A percentile compares a stretch with the other conserved stretches of the same genome.
phyloP scores from a whole-genome alignment of 2,888 invertebrate species.

The Eupithecia abbreviata region DNA sequence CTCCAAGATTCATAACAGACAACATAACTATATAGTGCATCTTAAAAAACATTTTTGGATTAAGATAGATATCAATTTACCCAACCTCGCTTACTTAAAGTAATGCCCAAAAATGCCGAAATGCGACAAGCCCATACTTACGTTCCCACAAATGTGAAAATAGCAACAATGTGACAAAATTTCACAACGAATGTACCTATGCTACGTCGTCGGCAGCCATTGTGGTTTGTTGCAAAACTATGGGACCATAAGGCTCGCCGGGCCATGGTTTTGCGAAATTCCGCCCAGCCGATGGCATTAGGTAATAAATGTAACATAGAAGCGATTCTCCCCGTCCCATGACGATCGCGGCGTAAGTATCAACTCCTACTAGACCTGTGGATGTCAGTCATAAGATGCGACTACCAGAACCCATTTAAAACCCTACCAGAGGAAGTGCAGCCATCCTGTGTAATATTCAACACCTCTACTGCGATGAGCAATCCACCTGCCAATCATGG shows the following conservation, averaged over 20 bases:
- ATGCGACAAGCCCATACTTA: slow-evolving; percentile 13
- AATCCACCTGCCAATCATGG: background rate
- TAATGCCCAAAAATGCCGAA: slow-evolving; percentile 24
- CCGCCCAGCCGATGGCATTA: slow-evolving; percentile 20
- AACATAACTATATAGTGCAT: background rate
- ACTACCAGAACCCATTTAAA: background rate
- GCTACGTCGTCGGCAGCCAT: slow-evolving; percentile 43
- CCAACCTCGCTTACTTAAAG: slow-evolving; percentile 10
- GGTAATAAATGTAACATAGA: slow-evolving; percentile 15
- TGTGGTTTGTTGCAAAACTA: slow-evolving; percentile 59
- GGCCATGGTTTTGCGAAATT: slow-evolving; percentile 39
- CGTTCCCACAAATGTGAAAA: slow-evolving; percentile 48
- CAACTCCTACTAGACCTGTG: background rate
- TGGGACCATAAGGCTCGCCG: slow-evolving; percentile 55
- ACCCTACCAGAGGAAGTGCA: background rate
- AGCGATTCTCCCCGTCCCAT: slow-evolving; percentile 9
- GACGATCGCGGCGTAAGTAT: background rate
- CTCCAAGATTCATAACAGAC: background rate
- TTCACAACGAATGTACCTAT: slow-evolving; percentile 48
- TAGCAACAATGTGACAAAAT: slow-evolving; percentile 61
- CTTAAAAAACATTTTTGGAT: background rate
- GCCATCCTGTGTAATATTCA: background rate
- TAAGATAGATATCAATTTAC: background rate
- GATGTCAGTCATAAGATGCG: background rate
- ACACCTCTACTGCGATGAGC: background rate